Evolutionary conservation across 2,888 invertebrate genomes (phyloP).

Genomic region (Cantharis rustica): DNA sequence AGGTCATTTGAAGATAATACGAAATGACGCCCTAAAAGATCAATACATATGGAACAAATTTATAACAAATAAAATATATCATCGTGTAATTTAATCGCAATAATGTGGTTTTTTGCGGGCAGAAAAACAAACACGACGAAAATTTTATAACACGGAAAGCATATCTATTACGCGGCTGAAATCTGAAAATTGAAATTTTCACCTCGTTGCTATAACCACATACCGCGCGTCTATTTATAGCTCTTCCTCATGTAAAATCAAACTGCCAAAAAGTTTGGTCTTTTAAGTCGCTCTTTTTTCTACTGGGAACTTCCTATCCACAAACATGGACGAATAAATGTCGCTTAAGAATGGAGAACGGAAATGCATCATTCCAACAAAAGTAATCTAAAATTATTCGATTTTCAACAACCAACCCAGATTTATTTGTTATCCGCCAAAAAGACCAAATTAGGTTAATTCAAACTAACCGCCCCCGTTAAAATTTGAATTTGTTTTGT

Average conservation of each 20-base stretch:
- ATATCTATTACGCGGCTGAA: constrained; percentile 18
- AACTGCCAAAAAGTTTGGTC: not conserved
- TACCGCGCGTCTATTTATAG: not conserved
- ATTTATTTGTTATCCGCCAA: too few relatives aligned
- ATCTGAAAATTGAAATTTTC: constrained; percentile 25
- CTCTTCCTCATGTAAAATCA: not conserved
- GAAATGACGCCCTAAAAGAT: constrained; percentile 1
- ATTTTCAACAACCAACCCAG: too few relatives aligned
- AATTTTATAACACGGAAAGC: not conserved
- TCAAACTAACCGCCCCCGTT: too few relatives aligned
- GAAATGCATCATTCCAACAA: too few relatives aligned
- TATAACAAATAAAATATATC: not conserved
- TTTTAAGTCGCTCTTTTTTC: not conserved
- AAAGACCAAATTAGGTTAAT: too few relatives aligned
- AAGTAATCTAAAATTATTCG: too few relatives aligned
- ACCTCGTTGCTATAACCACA: constrained; percentile 12
- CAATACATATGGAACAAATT: not conserved
- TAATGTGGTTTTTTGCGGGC: not conserved
- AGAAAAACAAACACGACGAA: not conserved
- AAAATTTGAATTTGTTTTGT: not conserved
- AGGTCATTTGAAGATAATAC: constrained; percentile 17
- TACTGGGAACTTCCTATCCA: not conserved
- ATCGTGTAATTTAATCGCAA: not conserved
- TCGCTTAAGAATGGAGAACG: too few relatives aligned
- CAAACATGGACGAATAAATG: too few relatives aligned